Evolutionary conservation across 2,888 invertebrate species (phyloP).

Genomic region (Erpobdella octoculata): DNA sequence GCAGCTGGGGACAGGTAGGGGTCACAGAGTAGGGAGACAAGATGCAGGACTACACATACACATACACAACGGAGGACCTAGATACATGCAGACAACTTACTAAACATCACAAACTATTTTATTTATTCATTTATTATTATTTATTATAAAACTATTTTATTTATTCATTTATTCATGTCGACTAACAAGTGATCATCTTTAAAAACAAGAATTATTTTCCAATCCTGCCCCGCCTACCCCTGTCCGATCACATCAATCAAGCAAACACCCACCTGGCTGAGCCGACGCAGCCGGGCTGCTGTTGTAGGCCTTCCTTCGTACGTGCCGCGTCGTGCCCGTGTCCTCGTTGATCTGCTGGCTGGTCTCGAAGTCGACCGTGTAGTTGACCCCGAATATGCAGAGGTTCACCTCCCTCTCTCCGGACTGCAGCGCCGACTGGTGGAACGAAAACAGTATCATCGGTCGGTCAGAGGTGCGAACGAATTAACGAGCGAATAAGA

Average conservation of each 20-base stretch:
- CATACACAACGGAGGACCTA: too few species aligned
- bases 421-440: constrained; percentile 72
- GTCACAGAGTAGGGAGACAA: too few species aligned
- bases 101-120: too few species aligned
- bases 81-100: too few species aligned
- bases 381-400: constrained; percentile 81
- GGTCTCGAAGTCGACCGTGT: constrained; percentile 88
- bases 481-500: too few species aligned
- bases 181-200: not conserved
- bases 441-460: not conserved
- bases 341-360: constrained; percentile 89
- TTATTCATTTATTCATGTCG: not conserved
- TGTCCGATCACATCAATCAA: not conserved
- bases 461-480: not conserved
- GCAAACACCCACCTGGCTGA: not conserved
- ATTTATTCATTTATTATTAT: too few species aligned
- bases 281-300: not conserved
- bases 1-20: too few species aligned
- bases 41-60: too few species aligned
- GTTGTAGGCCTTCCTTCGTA: constrained; percentile 59
- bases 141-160: too few species aligned
- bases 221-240: not conserved
- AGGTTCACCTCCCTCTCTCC: constrained; percentile 92
- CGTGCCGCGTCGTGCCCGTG: constrained; percentile 83
- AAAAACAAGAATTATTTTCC: not conserved